Evolutionary conservation across 64 coral and sea anemone species (phyloP), one percentile per base, ranked within the genome.

Genomic region (Cladopsammia gracilis): DNA sequence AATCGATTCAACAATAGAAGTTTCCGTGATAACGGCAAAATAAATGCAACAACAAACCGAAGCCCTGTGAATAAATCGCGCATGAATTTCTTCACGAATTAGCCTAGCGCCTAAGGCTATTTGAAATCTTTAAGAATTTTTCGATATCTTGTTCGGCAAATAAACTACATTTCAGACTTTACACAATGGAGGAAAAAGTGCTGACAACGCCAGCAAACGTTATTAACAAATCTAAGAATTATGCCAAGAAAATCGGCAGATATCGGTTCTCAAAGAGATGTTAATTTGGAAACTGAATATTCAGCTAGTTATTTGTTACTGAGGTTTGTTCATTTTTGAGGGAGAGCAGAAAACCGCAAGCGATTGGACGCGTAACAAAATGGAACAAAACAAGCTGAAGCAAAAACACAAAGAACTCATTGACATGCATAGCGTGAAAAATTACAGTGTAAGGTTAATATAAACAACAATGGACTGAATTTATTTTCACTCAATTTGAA

Each of bases 401-500:
- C 7, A 70, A 70, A 10, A 47, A 73, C 14, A 45, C 16, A 4
- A 2, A n/a, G 45, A 10, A 26, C n/a, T 59, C 54, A 59, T 59
- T 14, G 3, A 10, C 42, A 20, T 75, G 44, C 16, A 75, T 42
- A 26, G 56, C 24, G 77, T 79, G 54, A 79, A 60, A 79, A 79
- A 78, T 78, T 52, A 78, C 52, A 78, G 76, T 57, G 46, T 77
- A 9, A 51, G 6, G 3, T 84, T 84, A 84, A 84, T 84, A 67
- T 67, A 46, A 10, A 50, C 62, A 84, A 84, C 80, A 84, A 84
- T 67, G 22, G 26, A 19, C 45, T 84, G 80, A 64, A 82, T 82
- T 82, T 82, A 82, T 42, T 82, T 82, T 64, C 78, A 82, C 14
- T 46, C 25, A 64, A 46, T 64, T 82, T 64, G 78, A 84, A 84